Base-by-base conservation (phyloP, 2,797 vertebrate species). In the Enteromius afrohamiltoni region DNA sequence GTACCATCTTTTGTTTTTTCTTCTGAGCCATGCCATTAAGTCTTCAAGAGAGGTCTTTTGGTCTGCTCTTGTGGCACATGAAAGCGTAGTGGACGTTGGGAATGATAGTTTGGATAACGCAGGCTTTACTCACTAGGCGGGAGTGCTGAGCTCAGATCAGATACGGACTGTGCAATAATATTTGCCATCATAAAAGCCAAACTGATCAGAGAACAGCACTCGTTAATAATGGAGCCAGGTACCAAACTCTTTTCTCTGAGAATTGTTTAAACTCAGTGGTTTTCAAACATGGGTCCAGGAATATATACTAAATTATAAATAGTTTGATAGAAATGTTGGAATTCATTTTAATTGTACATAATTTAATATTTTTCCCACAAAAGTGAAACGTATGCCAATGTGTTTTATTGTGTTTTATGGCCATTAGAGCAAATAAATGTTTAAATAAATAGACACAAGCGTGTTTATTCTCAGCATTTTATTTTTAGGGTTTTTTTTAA, bases 21-120 rank as follows among this genome's bases (percentile, higher is more conserved):
- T 65, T 47, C 69, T 51, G 49, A 87, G 64, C 84, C 88, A 79
- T 89, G 87, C 88, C 87, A 89, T 89, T 67, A 85, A 87, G 88
- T 89, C 86, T 85, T 78, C 70, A 73, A 74, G 83, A 82, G 82
- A 73, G 77, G 11, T 53, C 73, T 84, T 83, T 84, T 60, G 58
- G 78, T 81, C 53, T 80, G n/a, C 67, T 83, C 74, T 60, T 69
- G 62, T 40, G 55, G 45, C 58, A 34, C 14, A 51, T 47, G 62
- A 58, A 29, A 49, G 14, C 42, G 23, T 78, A 29, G 21, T 83
- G 74, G 64, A 83, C 6, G 31, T 23, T 79, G 79, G 64, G 51
- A 82, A 49, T 79, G 23, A 64, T 26, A 31, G 31, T 29, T 37
- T 34, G 34, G 55, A n/a, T 69, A 65, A 65, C 42, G 49, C 16